Conservation (phyloP, 2,113 vertebrate species). For the Anser cygnoides region DNA sequence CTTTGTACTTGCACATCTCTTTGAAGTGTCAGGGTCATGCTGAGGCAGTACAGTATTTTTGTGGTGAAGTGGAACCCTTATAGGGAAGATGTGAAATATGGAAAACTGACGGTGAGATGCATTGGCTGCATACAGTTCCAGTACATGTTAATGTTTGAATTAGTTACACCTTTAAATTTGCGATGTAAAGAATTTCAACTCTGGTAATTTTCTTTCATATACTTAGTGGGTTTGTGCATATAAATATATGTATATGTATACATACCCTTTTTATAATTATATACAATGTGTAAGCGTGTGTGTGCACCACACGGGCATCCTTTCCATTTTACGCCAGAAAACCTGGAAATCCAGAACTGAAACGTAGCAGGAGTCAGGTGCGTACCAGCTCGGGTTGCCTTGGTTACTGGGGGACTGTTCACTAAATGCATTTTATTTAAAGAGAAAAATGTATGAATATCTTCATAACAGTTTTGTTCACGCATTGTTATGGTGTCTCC, state of each 20-base stretch:
- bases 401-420: neutral
- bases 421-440: slow-evolving; percentile 11
- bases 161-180: neutral
- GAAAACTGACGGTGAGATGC: neutral
- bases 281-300: neutral
- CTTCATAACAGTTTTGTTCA: neutral
- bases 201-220: neutral
- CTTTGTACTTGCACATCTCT: neutral
- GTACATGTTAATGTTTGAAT: neutral
- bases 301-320: neutral
- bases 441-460: neutral
- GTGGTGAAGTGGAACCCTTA: neutral
- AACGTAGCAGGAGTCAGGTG: neutral
- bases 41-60: neutral
- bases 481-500: neutral
- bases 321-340: neutral
- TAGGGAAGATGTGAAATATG: neutral
- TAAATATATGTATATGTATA: neutral
- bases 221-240: neutral
- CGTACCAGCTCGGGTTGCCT: neutral
- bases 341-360: neutral
- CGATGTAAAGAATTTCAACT: neutral
- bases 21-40: neutral
- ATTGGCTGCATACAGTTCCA: neutral
- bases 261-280: neutral